Percentiles rank a stretch among this genome's conserved stretches.
Evolutionary conservation across 92 coral and sea anemone genomes (phyloP).

Genomic region (Pocillopora meandrina): DNA sequence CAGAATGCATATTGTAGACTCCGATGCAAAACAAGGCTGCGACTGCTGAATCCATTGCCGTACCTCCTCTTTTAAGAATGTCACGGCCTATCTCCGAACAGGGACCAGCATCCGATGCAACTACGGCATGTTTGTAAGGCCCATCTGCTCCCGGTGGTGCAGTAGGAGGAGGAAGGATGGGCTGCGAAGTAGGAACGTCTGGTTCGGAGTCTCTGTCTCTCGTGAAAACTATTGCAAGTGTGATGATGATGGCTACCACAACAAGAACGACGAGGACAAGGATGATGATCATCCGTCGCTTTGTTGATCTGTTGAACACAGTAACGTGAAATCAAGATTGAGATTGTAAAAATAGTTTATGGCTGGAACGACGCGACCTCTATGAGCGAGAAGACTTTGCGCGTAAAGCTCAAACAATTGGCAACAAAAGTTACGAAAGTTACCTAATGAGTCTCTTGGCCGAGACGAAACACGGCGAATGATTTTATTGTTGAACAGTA

Average conservation of each 20-base stretch:
- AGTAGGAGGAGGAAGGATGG: slow-evolving; percentile 51
- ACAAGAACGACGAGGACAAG: slow-evolving; percentile 1
- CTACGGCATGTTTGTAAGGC: slow-evolving; percentile 70
- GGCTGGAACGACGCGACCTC: too few species aligned
- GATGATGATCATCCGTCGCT: not conserved
- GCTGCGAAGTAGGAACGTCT: slow-evolving; percentile 23
- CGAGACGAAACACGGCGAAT: too few species aligned
- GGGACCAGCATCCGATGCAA: slow-evolving; percentile 67
- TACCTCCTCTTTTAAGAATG: slow-evolving; percentile 46
- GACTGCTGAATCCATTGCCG: slow-evolving; percentile 64
- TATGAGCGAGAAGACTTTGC: too few species aligned
- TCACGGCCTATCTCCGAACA: slow-evolving; percentile 68
- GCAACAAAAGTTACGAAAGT: too few species aligned
- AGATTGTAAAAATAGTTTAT: too few species aligned
- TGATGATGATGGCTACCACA: slow-evolving; percentile 25
- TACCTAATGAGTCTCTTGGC: too few species aligned
- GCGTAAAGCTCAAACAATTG: too few species aligned
- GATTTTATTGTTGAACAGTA: too few species aligned
- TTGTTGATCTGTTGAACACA: not conserved
- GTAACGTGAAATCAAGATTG: too few species aligned
- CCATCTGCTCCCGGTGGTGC: slow-evolving; percentile 63
- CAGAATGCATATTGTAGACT: slow-evolving; percentile 63
- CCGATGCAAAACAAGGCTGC: slow-evolving; percentile 62
- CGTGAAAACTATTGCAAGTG: slow-evolving; percentile 31
- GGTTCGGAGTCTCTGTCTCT: slow-evolving; percentile 20